Evolutionary conservation across 2,888 invertebrate genomes (phyloP).

Genomic region (Drosophila lacicola): DNA sequence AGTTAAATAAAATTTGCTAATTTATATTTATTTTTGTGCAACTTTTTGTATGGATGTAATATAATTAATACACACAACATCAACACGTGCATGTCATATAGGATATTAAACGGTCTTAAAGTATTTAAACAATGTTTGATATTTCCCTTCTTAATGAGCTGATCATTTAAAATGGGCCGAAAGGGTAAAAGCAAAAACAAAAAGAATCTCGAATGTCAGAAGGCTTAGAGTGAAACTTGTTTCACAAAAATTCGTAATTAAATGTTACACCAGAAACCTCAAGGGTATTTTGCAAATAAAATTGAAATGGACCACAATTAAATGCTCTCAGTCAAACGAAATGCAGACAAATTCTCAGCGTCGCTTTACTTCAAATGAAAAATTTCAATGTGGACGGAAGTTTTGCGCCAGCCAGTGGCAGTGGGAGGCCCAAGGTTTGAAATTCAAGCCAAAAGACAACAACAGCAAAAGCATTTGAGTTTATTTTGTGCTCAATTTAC

Average conservation of each 20-base stretch:
- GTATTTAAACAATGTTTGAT: constrained; percentile 11
- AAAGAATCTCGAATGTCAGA: background rate
- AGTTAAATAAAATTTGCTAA: constrained; percentile 31
- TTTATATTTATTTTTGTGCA: constrained; percentile 58
- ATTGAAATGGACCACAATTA: constrained; percentile 68
- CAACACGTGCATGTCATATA: constrained; percentile 24
- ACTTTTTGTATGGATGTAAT: constrained; percentile 25
- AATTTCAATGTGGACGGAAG: constrained; percentile 52
- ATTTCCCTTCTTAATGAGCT: constrained; percentile 66
- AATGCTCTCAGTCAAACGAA: constrained; percentile 37
- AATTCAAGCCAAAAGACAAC: constrained; percentile 45
- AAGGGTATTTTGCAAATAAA: constrained; percentile 71
- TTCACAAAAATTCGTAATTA: constrained; percentile 69
- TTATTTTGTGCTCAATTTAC: constrained; percentile 40
- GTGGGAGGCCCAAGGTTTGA: constrained; percentile 44
- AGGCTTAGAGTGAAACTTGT: constrained; percentile 39
- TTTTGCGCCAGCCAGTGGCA: constrained; percentile 16
- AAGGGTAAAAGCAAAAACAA: background rate
- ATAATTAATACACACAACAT: constrained; percentile 60
- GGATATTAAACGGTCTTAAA: constrained; percentile 38
- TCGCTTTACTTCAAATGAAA: constrained; percentile 63
- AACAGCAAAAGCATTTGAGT: constrained; percentile 10
- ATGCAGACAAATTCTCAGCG: constrained; percentile 59
- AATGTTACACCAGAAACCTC: constrained; percentile 69
- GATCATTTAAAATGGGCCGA: constrained; percentile 39